Conservation (phyloP, 2,797 vertebrate species). For the Naso thynnoides region DNA sequence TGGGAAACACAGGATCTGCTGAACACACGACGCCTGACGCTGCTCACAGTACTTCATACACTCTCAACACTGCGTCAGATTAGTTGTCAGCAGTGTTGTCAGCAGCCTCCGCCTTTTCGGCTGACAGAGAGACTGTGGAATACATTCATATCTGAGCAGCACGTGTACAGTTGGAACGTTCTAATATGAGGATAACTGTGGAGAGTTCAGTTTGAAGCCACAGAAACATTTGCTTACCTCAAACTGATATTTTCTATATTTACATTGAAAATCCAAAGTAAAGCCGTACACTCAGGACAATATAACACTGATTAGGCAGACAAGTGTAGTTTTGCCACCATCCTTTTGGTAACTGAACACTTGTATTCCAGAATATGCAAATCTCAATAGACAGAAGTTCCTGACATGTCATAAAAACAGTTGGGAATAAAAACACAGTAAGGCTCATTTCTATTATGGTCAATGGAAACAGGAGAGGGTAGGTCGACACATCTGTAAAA, state of each 20-base stretch:
- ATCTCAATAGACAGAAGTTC: constrained; percentile 4
- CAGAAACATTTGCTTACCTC: background rate
- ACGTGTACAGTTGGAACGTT: background rate
- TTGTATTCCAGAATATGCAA: background rate
- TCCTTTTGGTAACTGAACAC: background rate
- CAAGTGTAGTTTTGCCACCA: background rate
- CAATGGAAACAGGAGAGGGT: background rate
- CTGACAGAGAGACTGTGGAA: background rate
- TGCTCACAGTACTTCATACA: background rate
- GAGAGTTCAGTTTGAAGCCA: constrained; percentile 6
- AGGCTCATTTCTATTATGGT: constrained; percentile 19
- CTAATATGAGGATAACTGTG: background rate
- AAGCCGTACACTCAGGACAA: constrained; percentile 6
- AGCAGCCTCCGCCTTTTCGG: background rate
- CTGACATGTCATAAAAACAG: background rate
- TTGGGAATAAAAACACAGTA: constrained; percentile 10
- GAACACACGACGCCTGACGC: background rate
- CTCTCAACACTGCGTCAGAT: constrained; percentile 1
- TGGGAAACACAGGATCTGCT: background rate
- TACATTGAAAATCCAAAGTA: background rate
- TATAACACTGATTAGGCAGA: background rate
- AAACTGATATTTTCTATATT: background rate
- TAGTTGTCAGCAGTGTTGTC: background rate
- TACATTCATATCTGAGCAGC: constrained; percentile 10
- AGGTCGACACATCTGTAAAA: background rate